phyloP scores from a whole-genome alignment of 2,888 invertebrate genomes.

The Cataglyphis cursor region DNA sequence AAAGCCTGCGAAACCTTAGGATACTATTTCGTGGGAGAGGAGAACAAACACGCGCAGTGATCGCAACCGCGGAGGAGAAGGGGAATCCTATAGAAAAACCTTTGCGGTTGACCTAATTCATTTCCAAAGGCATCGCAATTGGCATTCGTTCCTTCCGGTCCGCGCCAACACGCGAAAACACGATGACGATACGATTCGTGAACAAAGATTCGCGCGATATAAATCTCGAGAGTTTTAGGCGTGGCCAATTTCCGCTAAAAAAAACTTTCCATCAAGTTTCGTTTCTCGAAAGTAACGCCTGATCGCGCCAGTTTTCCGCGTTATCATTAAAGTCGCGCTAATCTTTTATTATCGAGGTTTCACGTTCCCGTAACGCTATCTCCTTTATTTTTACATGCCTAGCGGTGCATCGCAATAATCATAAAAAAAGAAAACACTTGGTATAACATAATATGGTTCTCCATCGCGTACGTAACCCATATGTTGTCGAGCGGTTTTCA shows the following conservation, averaged over 20 bases:
- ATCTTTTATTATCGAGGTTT: conserved; percentile 17
- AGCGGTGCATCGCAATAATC: neutral
- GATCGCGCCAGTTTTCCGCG: neutral
- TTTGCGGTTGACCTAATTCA: conserved; percentile 36
- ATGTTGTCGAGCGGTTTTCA: neutral
- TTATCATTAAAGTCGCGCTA: conserved; percentile 5
- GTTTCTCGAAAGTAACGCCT: conserved; percentile 11
- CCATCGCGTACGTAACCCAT: neutral
- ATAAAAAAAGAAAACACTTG: neutral
- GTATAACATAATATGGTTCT: conserved; percentile 8
- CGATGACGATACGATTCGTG: neutral
- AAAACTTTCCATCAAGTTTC: conserved; percentile 44
- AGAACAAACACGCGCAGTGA: neutral
- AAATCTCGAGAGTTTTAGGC: neutral
- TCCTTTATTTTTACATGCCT: neutral
- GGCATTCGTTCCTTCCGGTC: neutral
- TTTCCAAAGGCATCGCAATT: neutral
- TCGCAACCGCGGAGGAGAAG: neutral
- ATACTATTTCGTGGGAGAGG: conserved; percentile 50
- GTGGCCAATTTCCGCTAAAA: conserved; percentile 58
- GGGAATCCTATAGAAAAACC: conserved; percentile 38
- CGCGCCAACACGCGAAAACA: neutral
- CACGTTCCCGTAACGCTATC: neutral
- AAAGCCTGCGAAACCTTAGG: conserved; percentile 79
- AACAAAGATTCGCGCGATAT: neutral